Conservation (phyloP, 2,888 invertebrate species). For the Alsophila aescularia region DNA sequence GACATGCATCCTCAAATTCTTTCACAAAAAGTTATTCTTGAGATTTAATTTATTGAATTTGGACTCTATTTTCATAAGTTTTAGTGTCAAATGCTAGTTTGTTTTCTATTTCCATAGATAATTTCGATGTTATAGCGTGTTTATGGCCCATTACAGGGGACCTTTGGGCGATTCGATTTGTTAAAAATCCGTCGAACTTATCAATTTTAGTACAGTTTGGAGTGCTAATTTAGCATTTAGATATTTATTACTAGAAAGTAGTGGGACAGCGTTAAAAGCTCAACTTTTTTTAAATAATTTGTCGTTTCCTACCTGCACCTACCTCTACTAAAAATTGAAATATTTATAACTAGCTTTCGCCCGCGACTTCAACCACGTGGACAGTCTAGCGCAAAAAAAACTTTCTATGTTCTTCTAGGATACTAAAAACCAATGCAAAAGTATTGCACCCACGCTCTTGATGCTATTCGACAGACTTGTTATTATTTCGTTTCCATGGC, state of each 20-base stretch:
- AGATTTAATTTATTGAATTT: neutral
- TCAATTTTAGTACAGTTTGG: slow-evolving; percentile 27
- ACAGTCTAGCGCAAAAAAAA: too few species aligned
- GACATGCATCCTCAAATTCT: neutral
- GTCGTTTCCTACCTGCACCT: too few species aligned
- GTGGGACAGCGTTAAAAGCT: neutral
- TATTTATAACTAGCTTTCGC: too few species aligned
- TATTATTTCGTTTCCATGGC: too few species aligned
- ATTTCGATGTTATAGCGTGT: slow-evolving; percentile 34
- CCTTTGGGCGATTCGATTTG: slow-evolving; percentile 31
- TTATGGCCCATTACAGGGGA: slow-evolving; percentile 34
- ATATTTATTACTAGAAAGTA: slow-evolving; percentile 24
- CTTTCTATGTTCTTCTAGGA: too few species aligned
- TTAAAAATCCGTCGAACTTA: slow-evolving; percentile 34
- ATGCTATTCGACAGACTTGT: too few species aligned
- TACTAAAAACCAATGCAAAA: too few species aligned
- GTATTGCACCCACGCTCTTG: too few species aligned
- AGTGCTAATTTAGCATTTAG: slow-evolving; percentile 22
- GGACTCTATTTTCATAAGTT: slow-evolving; percentile 5
- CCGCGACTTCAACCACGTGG: too few species aligned
- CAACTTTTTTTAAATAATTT: neutral
- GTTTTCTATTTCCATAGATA: slow-evolving; percentile 27
- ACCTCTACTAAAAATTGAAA: too few species aligned
- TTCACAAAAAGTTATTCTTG: neutral
- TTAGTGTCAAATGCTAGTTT: slow-evolving; percentile 11